Conservation (phyloP, 1,140 invertebrate species). For the Bombus polaris region DNA sequence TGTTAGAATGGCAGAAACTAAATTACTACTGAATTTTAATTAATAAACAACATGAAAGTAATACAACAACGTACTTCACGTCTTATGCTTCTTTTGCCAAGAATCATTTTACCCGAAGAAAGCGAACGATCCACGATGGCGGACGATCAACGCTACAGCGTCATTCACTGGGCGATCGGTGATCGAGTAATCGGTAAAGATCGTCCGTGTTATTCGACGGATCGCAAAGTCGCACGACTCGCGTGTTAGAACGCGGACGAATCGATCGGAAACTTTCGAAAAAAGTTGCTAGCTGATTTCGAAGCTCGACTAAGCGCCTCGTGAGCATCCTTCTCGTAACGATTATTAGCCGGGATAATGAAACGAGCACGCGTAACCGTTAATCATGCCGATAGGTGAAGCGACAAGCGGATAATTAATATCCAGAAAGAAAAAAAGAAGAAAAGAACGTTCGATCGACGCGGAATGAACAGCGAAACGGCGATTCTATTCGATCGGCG, state of each 20-base stretch:
- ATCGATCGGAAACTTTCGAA: background rate
- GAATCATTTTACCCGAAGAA: background rate
- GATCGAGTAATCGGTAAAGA: background rate
- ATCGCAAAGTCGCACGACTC: background rate
- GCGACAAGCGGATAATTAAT: constrained; percentile 53
- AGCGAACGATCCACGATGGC: background rate
- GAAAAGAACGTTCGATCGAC: constrained; percentile 29
- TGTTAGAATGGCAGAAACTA: constrained; percentile 83
- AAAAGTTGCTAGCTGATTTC: background rate
- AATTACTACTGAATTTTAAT: constrained; percentile 84
- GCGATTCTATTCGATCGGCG: background rate
- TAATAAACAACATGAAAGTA: constrained; percentile 84
- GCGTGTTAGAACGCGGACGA: background rate
- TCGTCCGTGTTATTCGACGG: background rate
- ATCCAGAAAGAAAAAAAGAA: constrained; percentile 22
- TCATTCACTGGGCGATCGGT: background rate
- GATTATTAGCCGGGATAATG: constrained; percentile 55
- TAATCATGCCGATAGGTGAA: constrained; percentile 48
- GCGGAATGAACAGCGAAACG: background rate
- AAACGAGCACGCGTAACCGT: constrained; percentile 53
- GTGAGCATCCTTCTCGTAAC: constrained; percentile 19
- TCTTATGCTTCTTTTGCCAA: constrained; percentile 73
- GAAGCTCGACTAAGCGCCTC: background rate
- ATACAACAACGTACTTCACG: constrained; percentile 78
- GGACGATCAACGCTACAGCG: too few relatives aligned